Percentiles rank a stretch among this genome's conserved stretches.
Evolutionary conservation across 2,113 vertebrate species (phyloP).

Genomic region (Paedocypris sp.): DNA sequence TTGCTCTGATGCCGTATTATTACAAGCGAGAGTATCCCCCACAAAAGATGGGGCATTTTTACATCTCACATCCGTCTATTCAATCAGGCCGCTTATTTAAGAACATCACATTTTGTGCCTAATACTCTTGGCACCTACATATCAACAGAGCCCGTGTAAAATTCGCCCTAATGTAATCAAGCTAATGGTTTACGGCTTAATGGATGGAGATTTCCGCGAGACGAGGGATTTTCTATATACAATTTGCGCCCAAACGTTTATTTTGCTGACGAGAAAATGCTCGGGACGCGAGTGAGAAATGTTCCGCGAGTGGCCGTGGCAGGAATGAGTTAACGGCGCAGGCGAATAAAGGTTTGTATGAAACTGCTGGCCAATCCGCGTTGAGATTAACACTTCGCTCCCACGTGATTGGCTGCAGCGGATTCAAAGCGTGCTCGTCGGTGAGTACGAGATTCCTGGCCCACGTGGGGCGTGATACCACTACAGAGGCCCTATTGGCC

Average conservation of each 20-base stretch:
- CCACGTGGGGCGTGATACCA: constrained; percentile 56
- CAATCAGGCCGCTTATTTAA: constrained; percentile 17
- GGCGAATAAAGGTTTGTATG: constrained; percentile 55
- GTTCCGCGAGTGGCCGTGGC: constrained; percentile 46
- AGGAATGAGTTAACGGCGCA: constrained; percentile 62
- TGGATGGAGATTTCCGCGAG: constrained; percentile 7
- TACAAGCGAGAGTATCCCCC: constrained; percentile 10
- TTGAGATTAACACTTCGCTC: constrained; percentile 57
- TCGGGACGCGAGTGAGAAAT: not conserved
- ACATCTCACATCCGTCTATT: constrained; percentile 11
- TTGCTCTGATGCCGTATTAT: constrained; percentile 2
- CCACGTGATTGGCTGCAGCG: constrained; percentile 48
- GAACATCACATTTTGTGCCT: constrained; percentile 9
- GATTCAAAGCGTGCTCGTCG: constrained; percentile 31
- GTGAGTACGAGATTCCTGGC: constrained; percentile 37
- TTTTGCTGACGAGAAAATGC: constrained; percentile 14
- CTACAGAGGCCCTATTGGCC: constrained; percentile 39
- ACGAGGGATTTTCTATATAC: constrained; percentile 16
- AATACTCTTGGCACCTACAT: not conserved
- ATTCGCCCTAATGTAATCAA: constrained; percentile 9
- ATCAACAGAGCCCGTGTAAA: constrained; percentile 13
- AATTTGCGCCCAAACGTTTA: constrained; percentile 19
- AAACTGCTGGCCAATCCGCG: constrained; percentile 56
- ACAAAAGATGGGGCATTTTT: not conserved
- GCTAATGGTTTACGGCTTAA: constrained; percentile 19